These are phyloP conservation scores for Raja brachyura DNA, from an alignment of 2,113 vertebrate species.

Conservation along the genomic window DNA sequence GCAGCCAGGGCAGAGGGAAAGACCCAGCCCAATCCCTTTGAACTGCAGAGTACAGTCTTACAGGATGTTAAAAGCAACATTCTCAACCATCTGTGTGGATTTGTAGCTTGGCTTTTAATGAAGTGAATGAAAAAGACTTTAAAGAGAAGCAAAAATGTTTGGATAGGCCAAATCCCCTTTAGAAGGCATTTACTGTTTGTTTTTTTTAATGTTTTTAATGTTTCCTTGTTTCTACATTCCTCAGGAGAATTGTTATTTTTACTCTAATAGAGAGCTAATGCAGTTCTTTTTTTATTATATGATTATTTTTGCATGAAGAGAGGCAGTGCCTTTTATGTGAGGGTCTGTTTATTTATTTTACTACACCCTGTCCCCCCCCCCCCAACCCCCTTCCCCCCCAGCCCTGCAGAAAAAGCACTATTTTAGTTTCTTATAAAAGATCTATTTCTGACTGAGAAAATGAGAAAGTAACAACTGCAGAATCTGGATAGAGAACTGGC, in stretches of 20 bases:
- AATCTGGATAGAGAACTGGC: too few species aligned
- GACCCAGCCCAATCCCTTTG: constrained; percentile 32
- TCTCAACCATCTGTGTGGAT: constrained; percentile 24
- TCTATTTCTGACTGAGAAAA: neutral
- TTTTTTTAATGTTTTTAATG: constrained; percentile 32
- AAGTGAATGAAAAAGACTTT: constrained; percentile 31
- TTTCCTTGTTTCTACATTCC: constrained; percentile 29
- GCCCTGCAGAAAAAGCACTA: neutral
- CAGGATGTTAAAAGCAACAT: constrained; percentile 32
- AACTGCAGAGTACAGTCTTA: constrained; percentile 36
- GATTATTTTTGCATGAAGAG: constrained; percentile 16
- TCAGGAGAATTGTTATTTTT: constrained; percentile 18
- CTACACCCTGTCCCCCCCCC: neutral
- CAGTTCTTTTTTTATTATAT: neutral
- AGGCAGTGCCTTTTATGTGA: constrained; percentile 1
- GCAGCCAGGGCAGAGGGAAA: constrained; percentile 27
- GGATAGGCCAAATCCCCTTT: constrained; percentile 13
- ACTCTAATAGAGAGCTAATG: neutral
- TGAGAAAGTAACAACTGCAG: neutral
- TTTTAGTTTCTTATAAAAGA: neutral
- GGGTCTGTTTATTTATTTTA: constrained; percentile 14
- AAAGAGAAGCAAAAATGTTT: constrained; percentile 21
- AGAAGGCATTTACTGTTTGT: constrained; percentile 22
- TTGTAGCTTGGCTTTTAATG: constrained; percentile 26
- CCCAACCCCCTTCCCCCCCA: too few species aligned